Base-by-base conservation (phyloP, 2,113 vertebrate genomes). In the Alligator sinensis region DNA sequence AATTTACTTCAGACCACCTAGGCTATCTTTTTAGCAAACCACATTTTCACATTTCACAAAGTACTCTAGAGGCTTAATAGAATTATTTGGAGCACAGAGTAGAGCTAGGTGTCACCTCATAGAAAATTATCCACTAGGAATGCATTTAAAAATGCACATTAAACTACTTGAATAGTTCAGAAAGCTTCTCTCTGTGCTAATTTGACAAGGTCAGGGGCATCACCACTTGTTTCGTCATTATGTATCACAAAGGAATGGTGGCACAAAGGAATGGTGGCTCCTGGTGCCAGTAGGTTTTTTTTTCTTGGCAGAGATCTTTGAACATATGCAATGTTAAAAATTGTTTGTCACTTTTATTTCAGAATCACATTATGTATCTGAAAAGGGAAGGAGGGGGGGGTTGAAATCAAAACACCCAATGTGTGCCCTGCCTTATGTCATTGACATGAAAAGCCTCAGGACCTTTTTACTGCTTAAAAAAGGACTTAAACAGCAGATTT, bases 1-100 rank as follows among this genome's bases (percentile, higher is more conserved):
- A 93, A 97, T 96, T 94, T 93, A 88, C 86, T 91, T 92, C 95
- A 75, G 88, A 68, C 86, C 93, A 92, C 94, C 94, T 83, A 74
- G 86, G 86, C 90, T 92, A 76, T 90, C 92, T 95, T 87, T 89
- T 95, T n/a, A 94, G 93, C 57, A 85, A 91, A 82, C 76, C 28
- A 80, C 60, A 63, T 92, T 96, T 96, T 94, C 96, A 77, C 90
- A 54, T 86, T 80, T 93, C 75, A 72, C 70, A 84, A 63, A 84
- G 80, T 76, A 70, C 74, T 90, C n/a, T 34, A 30, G 80, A 95
- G 89, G 64, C 63, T 94, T 88, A 96, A 90, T 72, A 47, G 59
- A 86, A 84, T 94, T 61, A 54, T 96, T 85, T 72, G 83, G 88
- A 64, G 87, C 74, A 87, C 92, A 96, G 77, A 95, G 86, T 12